Conservation (phyloP, 2,797 vertebrate species). For the Enteromius thamalakanensis region DNA sequence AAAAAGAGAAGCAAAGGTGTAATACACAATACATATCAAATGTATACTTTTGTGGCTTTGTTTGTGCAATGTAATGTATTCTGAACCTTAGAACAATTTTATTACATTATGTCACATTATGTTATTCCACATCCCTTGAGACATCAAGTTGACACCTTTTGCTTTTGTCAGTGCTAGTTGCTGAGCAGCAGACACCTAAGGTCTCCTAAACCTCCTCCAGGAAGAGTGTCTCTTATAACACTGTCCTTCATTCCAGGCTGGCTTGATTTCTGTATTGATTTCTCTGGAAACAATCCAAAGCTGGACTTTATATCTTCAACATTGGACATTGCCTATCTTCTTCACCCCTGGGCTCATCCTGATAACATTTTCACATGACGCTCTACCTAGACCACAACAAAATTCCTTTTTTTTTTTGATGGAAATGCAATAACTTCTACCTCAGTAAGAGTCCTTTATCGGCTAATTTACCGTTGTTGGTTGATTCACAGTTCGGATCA, state of each 20-base stretch:
- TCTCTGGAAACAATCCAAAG: slow-evolving; percentile 35
- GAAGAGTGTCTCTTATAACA: slow-evolving; percentile 23
- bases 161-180: slow-evolving; percentile 13
- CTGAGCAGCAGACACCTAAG: slow-evolving; percentile 1
- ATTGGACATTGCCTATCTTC: slow-evolving; percentile 29
- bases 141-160: not conserved
- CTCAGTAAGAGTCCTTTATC: not conserved
- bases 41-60: not conserved
- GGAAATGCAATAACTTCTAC: slow-evolving; percentile 6
- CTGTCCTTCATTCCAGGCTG: slow-evolving; percentile 14
- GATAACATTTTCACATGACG: slow-evolving; percentile 21
- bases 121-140: not conserved
- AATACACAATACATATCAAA: not conserved
- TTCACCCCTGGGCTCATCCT: slow-evolving; percentile 26
- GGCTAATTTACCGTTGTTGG: not conserved
- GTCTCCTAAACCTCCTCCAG: slow-evolving; percentile 24
- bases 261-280: slow-evolving; percentile 39
- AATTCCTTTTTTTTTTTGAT: not conserved
- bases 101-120: slow-evolving; percentile 1
- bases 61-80: not conserved
- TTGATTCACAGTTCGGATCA: not conserved
- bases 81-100: not conserved
- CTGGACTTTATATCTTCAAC: slow-evolving; percentile 39
- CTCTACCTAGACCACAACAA: not conserved
- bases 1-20: not conserved